A percentile compares a stretch with the other conserved stretches of the same genome.
Evolutionary conservation across 2,113 vertebrate species (phyloP).

Genomic region (Rhinopomastus cyanomelas): DNA sequence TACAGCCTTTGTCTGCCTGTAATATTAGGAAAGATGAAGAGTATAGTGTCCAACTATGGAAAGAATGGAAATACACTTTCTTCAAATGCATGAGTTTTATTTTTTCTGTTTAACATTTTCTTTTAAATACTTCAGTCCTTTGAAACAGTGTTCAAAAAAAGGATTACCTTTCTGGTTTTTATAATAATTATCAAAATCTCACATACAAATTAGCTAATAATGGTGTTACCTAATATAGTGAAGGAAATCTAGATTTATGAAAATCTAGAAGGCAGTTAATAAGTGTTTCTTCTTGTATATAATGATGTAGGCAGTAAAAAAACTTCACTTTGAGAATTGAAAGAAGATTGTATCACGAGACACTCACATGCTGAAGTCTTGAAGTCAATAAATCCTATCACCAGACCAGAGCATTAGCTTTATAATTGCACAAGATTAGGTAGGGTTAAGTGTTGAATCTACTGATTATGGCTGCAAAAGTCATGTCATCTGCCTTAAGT

Average conservation of each 20-base stretch:
- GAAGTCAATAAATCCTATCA: not conserved
- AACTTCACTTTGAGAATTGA: not conserved
- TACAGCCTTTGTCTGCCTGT: too few species aligned
- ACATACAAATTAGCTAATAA: not conserved
- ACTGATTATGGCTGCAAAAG: not conserved
- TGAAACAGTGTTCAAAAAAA: not conserved
- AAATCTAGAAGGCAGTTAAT: not conserved
- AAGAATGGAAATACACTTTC: too few species aligned
- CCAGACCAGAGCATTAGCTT: not conserved
- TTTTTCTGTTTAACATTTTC: not conserved
- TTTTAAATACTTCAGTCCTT: not conserved
- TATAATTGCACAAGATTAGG: not conserved
- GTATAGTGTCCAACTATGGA: too few species aligned
- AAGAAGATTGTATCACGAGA: not conserved
- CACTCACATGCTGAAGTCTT: not conserved
- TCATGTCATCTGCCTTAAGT: not conserved
- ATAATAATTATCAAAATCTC: not conserved
- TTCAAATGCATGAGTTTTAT: too few species aligned
- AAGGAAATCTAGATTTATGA: not conserved
- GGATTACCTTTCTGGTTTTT: not conserved
- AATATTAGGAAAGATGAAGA: too few species aligned
- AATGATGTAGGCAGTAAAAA: not conserved
- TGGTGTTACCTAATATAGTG: not conserved
- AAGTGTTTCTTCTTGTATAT: not conserved
- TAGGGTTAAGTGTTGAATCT: not conserved